Percentiles rank a stretch among this genome's conserved stretches.
phyloP scores from a whole-genome alignment of 1,140 invertebrate species.

The Platyscapa corneri region DNA sequence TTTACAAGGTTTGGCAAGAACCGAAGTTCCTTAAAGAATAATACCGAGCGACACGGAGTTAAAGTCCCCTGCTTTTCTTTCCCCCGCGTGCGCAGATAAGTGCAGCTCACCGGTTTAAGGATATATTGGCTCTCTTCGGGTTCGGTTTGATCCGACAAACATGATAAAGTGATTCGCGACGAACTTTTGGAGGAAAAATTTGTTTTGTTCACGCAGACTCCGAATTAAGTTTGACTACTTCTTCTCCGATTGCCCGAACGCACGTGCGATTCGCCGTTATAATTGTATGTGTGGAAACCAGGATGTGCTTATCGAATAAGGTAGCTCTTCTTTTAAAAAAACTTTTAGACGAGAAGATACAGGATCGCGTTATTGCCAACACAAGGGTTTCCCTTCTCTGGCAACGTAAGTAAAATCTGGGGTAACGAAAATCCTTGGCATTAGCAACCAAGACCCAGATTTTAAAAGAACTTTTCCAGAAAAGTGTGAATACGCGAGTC shows the following conservation, averaged over 20 bases:
- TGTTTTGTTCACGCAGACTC: background rate
- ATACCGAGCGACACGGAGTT: conserved; percentile 13
- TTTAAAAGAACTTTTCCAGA: background rate
- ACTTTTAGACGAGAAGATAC: background rate
- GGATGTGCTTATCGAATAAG: background rate
- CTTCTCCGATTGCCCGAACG: background rate
- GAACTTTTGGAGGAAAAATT: conserved; percentile 1
- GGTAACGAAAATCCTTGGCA: background rate
- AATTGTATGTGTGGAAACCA: no score
- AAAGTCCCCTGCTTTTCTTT: conserved; percentile 17
- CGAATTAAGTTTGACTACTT: background rate
- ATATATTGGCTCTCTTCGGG: conserved; percentile 34
- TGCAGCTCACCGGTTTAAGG: conserved; percentile 34
- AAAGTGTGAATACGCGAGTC: background rate
- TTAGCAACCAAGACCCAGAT: background rate
- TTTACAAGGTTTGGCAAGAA: conserved; percentile 13
- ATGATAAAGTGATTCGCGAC: background rate
- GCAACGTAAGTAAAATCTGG: background rate
- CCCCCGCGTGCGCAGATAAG: background rate
- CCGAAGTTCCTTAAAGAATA: background rate
- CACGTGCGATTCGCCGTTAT: no score
- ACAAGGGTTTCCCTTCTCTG: background rate
- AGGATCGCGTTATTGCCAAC: background rate
- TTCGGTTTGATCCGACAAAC: background rate
- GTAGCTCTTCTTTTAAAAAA: no score